These are phyloP conservation scores for Marisa cornuarietis DNA, from an alignment of 1,140 invertebrate species.

Conservation along the genomic window DNA sequence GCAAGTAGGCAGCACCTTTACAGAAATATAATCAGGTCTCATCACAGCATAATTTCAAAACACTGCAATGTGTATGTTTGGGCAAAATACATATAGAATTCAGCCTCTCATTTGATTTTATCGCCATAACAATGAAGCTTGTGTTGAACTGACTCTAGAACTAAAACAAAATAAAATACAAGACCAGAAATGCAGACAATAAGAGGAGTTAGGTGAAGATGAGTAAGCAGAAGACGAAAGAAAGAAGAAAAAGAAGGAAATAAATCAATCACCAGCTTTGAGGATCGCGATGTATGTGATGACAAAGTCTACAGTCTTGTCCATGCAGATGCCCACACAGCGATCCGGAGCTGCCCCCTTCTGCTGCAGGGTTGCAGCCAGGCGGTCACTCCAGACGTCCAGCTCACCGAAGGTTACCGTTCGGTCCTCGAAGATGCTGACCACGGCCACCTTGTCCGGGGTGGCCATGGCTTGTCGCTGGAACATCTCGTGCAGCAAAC, in stretches of 20 bases:
- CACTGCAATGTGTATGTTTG: neutral
- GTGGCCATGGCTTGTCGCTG: conserved; percentile 45
- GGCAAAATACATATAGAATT: neutral
- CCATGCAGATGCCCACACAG: conserved; percentile 66
- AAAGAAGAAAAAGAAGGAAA: neutral
- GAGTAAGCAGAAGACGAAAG: neutral
- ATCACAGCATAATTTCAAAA: too few relatives aligned
- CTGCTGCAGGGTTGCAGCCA: conserved; percentile 44
- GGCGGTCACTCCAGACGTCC: conserved; percentile 46
- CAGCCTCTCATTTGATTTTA: neutral
- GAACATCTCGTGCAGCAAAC: conserved; percentile 60
- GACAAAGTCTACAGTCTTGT: conserved; percentile 64
- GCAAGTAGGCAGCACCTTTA: conserved; percentile 67
- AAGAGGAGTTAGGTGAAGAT: neutral
- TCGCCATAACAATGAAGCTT: neutral
- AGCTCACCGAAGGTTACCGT: conserved; percentile 53
- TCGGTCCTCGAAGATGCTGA: conserved; percentile 34
- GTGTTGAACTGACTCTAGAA: too few relatives aligned
- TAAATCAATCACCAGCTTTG: conserved; percentile 68
- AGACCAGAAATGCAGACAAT: neutral
- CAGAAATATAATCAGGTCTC: conserved; percentile 6
- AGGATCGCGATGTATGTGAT: conserved; percentile 68
- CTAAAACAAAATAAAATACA: too few relatives aligned
- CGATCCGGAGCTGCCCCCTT: conserved; percentile 52
- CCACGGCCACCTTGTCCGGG: conserved; percentile 53